Conservation (phyloP, 2,888 invertebrate species). For the Schrankia costaestrigalis region DNA sequence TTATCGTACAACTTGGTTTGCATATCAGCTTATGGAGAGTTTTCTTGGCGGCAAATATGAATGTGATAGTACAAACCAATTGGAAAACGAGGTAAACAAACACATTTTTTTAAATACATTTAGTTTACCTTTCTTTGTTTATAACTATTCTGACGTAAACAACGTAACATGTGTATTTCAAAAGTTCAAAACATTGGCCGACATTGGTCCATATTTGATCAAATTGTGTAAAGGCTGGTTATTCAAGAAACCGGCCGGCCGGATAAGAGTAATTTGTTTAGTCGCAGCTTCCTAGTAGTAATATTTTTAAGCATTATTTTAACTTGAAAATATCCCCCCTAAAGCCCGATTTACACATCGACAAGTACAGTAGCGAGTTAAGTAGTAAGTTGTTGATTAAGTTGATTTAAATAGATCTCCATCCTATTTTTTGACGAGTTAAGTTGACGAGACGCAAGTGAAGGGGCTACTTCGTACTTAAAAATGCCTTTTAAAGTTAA, state of each 20-base stretch:
- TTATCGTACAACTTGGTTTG: constrained; percentile 66
- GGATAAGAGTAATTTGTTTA: not conserved
- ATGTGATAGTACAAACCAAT: constrained; percentile 55
- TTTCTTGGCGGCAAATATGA: constrained; percentile 68
- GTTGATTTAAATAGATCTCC: no score
- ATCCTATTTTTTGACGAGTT: no score
- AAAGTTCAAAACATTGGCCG: constrained; percentile 12
- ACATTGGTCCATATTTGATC: constrained; percentile 36
- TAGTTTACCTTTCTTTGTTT: not conserved
- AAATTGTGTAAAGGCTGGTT: constrained; percentile 31
- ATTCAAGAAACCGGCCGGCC: not conserved
- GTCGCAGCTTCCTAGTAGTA: no score
- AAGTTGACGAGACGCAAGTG: no score
- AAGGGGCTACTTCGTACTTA: no score
- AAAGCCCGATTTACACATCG: no score
- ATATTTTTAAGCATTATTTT: no score
- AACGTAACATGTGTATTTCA: constrained; percentile 1
- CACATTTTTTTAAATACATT: not conserved
- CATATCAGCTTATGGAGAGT: constrained; percentile 64
- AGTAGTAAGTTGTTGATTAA: no score
- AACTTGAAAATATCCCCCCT: no score
- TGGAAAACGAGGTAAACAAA: constrained; percentile 53
- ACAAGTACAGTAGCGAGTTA: no score
- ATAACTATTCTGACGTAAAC: not conserved
- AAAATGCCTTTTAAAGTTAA: no score